Evolutionary conservation across 1,140 invertebrate species (phyloP).

Genomic region (Nasonia vitripennis): DNA sequence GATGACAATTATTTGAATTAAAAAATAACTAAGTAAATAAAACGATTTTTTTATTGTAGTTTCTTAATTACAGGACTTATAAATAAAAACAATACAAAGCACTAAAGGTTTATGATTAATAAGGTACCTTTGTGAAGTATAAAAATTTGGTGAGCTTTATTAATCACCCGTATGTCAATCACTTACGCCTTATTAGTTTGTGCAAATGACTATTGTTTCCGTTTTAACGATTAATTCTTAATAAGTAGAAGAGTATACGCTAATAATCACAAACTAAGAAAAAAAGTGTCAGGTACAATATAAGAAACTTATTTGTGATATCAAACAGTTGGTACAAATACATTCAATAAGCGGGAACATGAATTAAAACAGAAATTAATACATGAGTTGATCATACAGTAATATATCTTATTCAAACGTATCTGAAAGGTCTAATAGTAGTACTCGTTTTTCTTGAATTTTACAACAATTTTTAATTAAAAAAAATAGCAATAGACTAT

Average conservation of each 20-base stretch:
- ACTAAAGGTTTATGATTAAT: conserved; percentile 52
- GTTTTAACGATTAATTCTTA: background rate
- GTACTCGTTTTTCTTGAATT: background rate
- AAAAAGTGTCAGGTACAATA: background rate
- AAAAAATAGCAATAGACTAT: too few relatives aligned
- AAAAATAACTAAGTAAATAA: background rate
- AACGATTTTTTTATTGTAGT: background rate
- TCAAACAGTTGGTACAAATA: background rate
- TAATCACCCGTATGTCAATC: conserved; percentile 30
- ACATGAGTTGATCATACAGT: background rate
- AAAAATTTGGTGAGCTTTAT: conserved; percentile 63
- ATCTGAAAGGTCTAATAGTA: background rate
- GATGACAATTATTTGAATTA: too few relatives aligned
- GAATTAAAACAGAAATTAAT: background rate
- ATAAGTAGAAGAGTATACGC: background rate
- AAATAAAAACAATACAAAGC: conserved; percentile 6
- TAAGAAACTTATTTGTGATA: background rate
- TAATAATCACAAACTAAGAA: background rate
- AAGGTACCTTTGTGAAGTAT: conserved; percentile 72
- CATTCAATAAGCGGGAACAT: background rate
- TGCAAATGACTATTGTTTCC: background rate
- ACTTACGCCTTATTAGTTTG: conserved; percentile 2
- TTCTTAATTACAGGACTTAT: background rate
- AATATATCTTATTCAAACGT: background rate
- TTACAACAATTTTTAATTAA: background rate